A percentile compares a stretch with the other conserved stretches of the same genome.
These are phyloP conservation scores for Cuniculus paca DNA, from an alignment of 2,797 vertebrate species.

Conservation along the genomic window DNA sequence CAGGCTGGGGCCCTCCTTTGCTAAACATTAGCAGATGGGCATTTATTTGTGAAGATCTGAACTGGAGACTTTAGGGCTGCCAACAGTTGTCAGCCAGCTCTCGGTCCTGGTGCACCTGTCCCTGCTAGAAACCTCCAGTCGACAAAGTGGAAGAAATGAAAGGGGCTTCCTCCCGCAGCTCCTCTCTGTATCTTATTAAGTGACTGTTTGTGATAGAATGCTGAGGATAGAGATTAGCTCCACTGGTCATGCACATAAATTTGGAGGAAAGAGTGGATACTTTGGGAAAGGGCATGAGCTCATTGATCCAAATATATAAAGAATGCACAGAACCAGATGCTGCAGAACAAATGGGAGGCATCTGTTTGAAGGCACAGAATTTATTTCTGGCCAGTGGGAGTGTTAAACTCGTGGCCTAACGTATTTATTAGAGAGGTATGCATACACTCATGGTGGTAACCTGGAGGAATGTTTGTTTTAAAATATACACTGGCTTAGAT, in stretches of 20 bases:
- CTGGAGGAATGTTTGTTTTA: slow-evolving; percentile 52
- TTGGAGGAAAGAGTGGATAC: neutral
- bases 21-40: slow-evolving; percentile 48
- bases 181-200: slow-evolving; percentile 12
- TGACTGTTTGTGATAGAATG: slow-evolving; percentile 10
- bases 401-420: neutral
- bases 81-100: slow-evolving; percentile 44
- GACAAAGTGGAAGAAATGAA: neutral
- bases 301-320: slow-evolving; percentile 29
- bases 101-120: neutral
- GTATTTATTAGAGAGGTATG: neutral
- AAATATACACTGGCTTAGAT: neutral
- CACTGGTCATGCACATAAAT: neutral
- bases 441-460: neutral
- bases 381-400: slow-evolving; percentile 8
- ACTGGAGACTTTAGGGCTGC: neutral
- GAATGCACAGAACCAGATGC: neutral
- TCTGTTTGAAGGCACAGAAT: neutral
- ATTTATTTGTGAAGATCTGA: neutral
- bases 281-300: neutral
- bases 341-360: neutral
- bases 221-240: neutral
- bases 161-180: neutral
- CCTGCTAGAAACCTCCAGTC: neutral
- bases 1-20: slow-evolving; percentile 20